Conservation (phyloP, 1,140 invertebrate genomes). For the Drosophila nigrodunni region DNA sequence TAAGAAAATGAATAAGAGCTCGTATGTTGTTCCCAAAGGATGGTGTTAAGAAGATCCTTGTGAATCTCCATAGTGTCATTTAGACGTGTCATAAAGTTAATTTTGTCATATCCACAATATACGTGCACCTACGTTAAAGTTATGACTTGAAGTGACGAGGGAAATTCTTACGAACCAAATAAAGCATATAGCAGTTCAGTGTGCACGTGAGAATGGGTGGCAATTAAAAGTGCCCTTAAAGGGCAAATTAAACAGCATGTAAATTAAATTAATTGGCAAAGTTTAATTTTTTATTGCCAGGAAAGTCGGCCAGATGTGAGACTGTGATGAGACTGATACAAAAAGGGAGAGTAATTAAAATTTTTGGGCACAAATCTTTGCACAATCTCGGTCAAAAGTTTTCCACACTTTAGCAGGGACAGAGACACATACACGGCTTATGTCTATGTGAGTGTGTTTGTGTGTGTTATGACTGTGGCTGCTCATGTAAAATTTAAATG, state of each 20-base stretch:
- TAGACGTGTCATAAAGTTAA: constrained; percentile 33
- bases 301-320: background rate
- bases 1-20: constrained; percentile 24
- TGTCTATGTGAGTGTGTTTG: background rate
- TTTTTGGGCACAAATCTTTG: constrained; percentile 62
- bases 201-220: constrained; percentile 39
- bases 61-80: constrained; percentile 20
- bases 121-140: constrained; percentile 11
- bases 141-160: constrained; percentile 3
- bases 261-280: constrained; percentile 80
- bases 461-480: constrained; percentile 37
- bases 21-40: background rate
- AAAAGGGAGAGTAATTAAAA: constrained; percentile 63
- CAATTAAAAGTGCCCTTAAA: constrained; percentile 47
- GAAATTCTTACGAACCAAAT: constrained; percentile 1
- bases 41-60: background rate
- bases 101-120: constrained; percentile 13
- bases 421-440: background rate
- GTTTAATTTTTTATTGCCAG: constrained; percentile 68
- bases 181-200: background rate
- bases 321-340: constrained; percentile 19
- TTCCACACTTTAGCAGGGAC: constrained; percentile 30
- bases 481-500: constrained; percentile 72
- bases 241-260: constrained; percentile 49
- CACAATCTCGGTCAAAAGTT: constrained; percentile 63